Evolutionary conservation across 2,888 invertebrate genomes (phyloP).

Genomic region (Caradrina clavipalpis): DNA sequence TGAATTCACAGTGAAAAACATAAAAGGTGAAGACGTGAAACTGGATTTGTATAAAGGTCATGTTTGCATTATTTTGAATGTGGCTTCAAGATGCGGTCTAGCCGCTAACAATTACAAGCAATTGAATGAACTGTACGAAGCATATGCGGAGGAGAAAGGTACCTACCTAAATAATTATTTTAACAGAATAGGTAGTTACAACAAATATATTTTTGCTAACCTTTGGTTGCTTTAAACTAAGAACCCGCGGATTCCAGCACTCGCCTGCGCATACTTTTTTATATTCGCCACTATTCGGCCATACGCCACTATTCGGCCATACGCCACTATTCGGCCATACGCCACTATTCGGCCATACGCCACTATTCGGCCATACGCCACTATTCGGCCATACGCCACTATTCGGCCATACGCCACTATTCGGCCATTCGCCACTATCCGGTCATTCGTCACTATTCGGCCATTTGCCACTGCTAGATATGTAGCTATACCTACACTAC

Average conservation of each 20-base stretch:
- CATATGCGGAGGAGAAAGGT: conserved; percentile 93
- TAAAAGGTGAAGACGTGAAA: conserved; percentile 95
- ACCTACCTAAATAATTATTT: conserved; percentile 40
- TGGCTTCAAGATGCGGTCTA: conserved; percentile 96
- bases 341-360: no score
- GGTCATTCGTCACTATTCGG: no score
- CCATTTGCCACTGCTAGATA: no score
- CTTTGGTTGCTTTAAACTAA: neutral
- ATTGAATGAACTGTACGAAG: conserved; percentile 94
- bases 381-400: no score
- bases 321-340: no score
- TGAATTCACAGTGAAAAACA: conserved; percentile 95
- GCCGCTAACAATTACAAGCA: conserved; percentile 96
- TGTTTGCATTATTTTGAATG: conserved; percentile 96
- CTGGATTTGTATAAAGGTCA: conserved; percentile 95
- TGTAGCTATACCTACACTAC: no score
- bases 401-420: no score
- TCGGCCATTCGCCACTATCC: no score
- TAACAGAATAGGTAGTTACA: conserved; percentile 14
- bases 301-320: no score
- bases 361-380: no score
- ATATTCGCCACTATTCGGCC: no score
- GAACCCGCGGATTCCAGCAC: no score
- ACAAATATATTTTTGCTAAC: neutral
- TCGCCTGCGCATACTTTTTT: neutral